Conservation (phyloP, 2,797 vertebrate genomes). For the Percopsis omiscomaycus region DNA sequence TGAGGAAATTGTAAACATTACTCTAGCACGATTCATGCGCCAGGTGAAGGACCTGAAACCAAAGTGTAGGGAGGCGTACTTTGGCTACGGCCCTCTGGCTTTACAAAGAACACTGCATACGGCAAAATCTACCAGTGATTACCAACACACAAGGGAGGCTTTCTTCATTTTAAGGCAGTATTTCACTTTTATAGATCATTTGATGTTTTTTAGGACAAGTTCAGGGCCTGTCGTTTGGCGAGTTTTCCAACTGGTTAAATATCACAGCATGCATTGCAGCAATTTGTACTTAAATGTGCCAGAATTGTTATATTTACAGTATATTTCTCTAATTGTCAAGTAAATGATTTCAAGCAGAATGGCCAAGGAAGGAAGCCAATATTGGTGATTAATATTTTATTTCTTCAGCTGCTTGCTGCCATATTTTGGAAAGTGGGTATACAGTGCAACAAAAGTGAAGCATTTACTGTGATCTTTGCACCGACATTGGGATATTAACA, state of each 20-base stretch:
- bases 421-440: conserved; percentile 36
- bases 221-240: not conserved
- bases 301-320: conserved; percentile 6
- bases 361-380: conserved; percentile 27
- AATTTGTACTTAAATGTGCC: conserved; percentile 12
- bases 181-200: conserved; percentile 48
- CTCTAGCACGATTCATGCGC: conserved; percentile 51
- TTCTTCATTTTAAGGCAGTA: conserved; percentile 44
- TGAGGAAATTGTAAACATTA: conserved; percentile 69
- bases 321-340: conserved; percentile 15
- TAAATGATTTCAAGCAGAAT: conserved; percentile 24
- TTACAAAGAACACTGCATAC: conserved; percentile 47
- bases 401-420: conserved; percentile 30
- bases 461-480: conserved; percentile 16
- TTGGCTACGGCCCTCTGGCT: conserved; percentile 46
- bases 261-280: not conserved
- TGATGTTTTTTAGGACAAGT: conserved; percentile 13
- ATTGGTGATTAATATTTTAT: conserved; percentile 49
- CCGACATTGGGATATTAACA: conserved; percentile 21
- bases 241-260: not conserved
- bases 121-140: conserved; percentile 47
- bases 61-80: conserved; percentile 50
- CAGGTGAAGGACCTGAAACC: conserved; percentile 55
- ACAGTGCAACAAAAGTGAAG: conserved; percentile 39
- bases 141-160: conserved; percentile 53